phyloP scores from a whole-genome alignment of 2,113 vertebrate species.

The Lampris incognitus region DNA sequence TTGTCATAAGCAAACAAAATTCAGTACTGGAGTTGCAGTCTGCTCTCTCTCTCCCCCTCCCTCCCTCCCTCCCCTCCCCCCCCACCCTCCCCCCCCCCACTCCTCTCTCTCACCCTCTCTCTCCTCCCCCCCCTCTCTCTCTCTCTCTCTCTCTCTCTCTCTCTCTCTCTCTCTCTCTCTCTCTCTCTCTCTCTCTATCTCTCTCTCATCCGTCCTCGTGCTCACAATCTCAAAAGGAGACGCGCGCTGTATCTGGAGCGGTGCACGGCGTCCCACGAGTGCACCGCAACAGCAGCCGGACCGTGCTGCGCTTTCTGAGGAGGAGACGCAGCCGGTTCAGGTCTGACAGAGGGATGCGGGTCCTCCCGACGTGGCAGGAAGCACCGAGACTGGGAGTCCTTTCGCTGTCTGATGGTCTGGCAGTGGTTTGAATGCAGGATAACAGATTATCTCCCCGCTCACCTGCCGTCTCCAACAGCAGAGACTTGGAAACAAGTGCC shows the following conservation, averaged over 20 bases:
- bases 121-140: background rate
- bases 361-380: conserved; percentile 2
- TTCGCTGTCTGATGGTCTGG: conserved; percentile 8
- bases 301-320: conserved; percentile 32
- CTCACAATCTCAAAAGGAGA: conserved; percentile 1
- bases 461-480: conserved; percentile 1
- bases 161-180: background rate
- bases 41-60: too few relatives aligned
- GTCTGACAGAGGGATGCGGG: conserved; percentile 11
- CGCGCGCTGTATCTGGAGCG: too few relatives aligned
- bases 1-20: too few relatives aligned
- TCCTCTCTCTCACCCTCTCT: background rate
- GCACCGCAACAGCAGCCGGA: conserved; percentile 7
- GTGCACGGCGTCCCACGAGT: too few relatives aligned
- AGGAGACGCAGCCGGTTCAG: background rate
- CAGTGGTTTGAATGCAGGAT: background rate
- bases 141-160: background rate
- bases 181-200: background rate
- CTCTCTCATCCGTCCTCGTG: background rate
- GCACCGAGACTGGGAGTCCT: conserved; percentile 3
- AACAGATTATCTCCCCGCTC: background rate
- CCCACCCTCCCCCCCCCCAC: too few relatives aligned
- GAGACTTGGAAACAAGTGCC: conserved; percentile 9
- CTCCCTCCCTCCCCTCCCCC: background rate
- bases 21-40: too few relatives aligned